Evolutionary conservation across 2,113 vertebrate genomes (phyloP), one percentile per base, ranked within the genome.

Genomic region (Lontra canadensis): DNA sequence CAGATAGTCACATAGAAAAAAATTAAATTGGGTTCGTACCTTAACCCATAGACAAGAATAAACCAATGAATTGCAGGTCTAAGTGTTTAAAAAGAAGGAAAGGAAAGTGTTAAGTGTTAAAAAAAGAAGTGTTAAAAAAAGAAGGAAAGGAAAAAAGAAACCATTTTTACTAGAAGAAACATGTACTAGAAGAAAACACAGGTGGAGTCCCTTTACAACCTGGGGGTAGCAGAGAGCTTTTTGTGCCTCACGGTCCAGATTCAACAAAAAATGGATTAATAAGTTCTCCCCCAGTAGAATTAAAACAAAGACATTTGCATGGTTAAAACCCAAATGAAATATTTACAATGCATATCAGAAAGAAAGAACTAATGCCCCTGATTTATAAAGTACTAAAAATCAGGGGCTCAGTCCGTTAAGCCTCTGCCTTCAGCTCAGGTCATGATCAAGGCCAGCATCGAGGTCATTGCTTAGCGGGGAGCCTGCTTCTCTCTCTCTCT

Each of bases 331-430:
- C 34, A 80, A n/a, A 86, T 39, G 90, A 93, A 76, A 74, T 59
- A 85, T 82, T 93, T 76, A 84, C 18, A 92, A 67, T 31, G 78
- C 29, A 55, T 39, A 42, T 81, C 55, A 82, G 57, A 87, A 76
- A n/a, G n/a, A n/a, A n/a, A 74, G 57, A 92, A 61, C 76, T 96
- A 95, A 92, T 76, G 7, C 36, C 49, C 69, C 90, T 59, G 76
- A 84, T 76, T 84, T 39, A 73, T 42, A 61, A 88, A 59, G 59
- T 83, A 73, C 39, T 94, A 59, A 92, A 76, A 74, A 81, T 88
- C 78, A 61, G 81, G 49, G 26, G 63, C 13, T 65, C 63, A 65
- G 63, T 15, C 29, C 15, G 63, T 63, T 63, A 65, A 31, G 63
- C 1, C 12, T 31, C 13, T 63, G 29, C 29, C 63, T 31, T 31